Evolutionary conservation across 2,113 vertebrate genomes (phyloP).

Genomic region (Zosterops lateralis): DNA sequence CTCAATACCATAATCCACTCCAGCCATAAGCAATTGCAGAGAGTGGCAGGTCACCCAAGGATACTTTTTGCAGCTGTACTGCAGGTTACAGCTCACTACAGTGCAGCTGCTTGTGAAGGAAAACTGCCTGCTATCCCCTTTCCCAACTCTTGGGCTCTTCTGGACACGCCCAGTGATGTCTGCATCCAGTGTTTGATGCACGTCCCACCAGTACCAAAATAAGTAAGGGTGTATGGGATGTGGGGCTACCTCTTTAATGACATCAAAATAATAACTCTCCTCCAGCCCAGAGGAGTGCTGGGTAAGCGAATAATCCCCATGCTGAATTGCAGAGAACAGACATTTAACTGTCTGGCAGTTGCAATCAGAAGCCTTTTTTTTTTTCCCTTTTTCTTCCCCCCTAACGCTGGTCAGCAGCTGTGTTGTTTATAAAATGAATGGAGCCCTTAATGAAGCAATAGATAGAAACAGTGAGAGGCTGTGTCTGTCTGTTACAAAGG

Average conservation of each 20-base stretch:
- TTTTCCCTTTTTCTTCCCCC: background rate
- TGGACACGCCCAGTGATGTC: background rate
- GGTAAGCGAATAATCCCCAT: background rate
- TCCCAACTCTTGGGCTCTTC: background rate
- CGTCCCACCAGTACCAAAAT: background rate
- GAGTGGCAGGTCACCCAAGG: background rate
- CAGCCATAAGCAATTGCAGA: background rate
- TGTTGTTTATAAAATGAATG: conserved; percentile 61
- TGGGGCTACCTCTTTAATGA: background rate
- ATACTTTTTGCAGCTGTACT: background rate
- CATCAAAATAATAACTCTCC: background rate
- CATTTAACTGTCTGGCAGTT: conserved; percentile 6
- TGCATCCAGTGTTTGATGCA: background rate
- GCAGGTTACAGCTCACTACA: background rate
- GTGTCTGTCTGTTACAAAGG: conserved; percentile 25
- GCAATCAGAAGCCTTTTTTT: background rate
- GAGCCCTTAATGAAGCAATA: conserved; percentile 48
- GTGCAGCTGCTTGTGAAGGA: background rate
- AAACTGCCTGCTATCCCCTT: background rate
- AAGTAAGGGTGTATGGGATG: no score
- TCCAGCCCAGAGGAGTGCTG: background rate
- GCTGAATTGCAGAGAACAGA: background rate
- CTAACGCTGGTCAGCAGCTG: conserved; percentile 30
- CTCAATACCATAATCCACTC: conserved; percentile 35
- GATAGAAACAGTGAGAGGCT: conserved; percentile 31